phyloP scores from a whole-genome alignment of 2,888 invertebrate species.

The Coleophora deauratella region DNA sequence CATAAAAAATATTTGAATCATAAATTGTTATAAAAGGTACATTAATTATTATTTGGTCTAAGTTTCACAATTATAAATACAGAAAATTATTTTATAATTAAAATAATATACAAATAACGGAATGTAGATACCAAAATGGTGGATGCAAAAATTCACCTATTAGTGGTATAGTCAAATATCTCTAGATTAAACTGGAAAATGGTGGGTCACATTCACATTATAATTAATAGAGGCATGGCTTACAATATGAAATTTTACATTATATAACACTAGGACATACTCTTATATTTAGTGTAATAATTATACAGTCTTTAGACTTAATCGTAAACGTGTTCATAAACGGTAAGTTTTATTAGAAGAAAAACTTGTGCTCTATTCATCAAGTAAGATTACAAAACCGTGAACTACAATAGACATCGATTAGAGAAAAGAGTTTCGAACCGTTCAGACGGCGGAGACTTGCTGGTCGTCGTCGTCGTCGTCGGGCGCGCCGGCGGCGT shows the following conservation, averaged over 20 bases:
- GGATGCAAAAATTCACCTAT: constrained; percentile 50
- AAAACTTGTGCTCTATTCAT: constrained; percentile 65
- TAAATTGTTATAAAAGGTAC: constrained; percentile 67
- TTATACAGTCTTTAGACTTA: constrained; percentile 74
- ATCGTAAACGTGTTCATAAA: constrained; percentile 62
- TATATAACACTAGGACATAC: constrained; percentile 65
- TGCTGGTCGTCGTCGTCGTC: constrained; percentile 71
- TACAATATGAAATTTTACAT: constrained; percentile 63
- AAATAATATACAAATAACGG: constrained; percentile 70
- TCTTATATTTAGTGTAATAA: constrained; percentile 58
- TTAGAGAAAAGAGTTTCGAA: constrained; percentile 40
- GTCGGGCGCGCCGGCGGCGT: constrained; percentile 51
- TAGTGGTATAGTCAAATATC: constrained; percentile 62
- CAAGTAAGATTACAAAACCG: constrained; percentile 68
- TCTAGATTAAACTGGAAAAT: constrained; percentile 68
- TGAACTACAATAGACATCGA: constrained; percentile 58
- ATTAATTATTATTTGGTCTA: constrained; percentile 75
- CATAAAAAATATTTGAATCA: constrained; percentile 52
- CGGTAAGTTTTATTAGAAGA: constrained; percentile 43
- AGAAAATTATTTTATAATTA: constrained; percentile 58
- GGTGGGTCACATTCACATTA: constrained; percentile 65
- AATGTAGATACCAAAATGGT: constrained; percentile 66
- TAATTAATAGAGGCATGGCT: constrained; percentile 53
- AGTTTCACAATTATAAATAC: constrained; percentile 70
- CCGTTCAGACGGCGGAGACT: constrained; percentile 63